phyloP scores from a whole-genome alignment of 23 tunicate genomes.

The Corella eumyota region DNA sequence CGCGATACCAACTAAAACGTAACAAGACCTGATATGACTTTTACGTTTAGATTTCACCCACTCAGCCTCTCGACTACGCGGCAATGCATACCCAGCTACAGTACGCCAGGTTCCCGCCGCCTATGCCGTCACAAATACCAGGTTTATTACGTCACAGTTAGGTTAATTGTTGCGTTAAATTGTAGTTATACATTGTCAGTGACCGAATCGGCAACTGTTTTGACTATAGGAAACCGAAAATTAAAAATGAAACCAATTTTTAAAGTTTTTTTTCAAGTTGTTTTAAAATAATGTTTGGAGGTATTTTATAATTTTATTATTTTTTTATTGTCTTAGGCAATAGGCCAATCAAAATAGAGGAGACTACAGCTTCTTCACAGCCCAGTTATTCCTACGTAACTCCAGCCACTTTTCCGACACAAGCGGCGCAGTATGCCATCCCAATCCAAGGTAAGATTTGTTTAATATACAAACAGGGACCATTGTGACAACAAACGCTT shows the following conservation, averaged over 20 bases:
- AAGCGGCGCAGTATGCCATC: conserved; percentile 68
- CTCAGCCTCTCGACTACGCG: conserved; percentile 65
- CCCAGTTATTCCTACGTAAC: conserved; percentile 58
- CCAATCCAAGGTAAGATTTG: conserved; percentile 57
- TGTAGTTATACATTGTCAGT: too few species aligned
- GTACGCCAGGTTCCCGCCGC: conserved; percentile 28
- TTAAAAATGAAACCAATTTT: neutral
- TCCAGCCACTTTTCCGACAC: conserved; percentile 43
- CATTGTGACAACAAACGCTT: too few species aligned
- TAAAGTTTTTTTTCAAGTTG: neutral
- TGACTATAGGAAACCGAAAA: too few species aligned
- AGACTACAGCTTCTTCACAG: conserved; percentile 14
- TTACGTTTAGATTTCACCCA: too few species aligned
- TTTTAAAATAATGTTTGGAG: too few species aligned
- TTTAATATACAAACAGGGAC: neutral
- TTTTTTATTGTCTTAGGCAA: conserved; percentile 17
- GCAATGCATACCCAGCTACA: conserved; percentile 49
- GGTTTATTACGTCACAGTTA: conserved; percentile 25
- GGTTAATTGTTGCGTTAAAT: neutral
- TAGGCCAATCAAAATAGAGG: conserved; percentile 74
- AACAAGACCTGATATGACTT: too few species aligned
- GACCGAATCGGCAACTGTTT: too few species aligned
- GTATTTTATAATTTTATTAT: too few species aligned
- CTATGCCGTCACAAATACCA: conserved; percentile 13
- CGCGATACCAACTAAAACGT: too few species aligned